phyloP scores from a whole-genome alignment of 2,113 vertebrate species.

The Cyanoderma ruficeps region DNA sequence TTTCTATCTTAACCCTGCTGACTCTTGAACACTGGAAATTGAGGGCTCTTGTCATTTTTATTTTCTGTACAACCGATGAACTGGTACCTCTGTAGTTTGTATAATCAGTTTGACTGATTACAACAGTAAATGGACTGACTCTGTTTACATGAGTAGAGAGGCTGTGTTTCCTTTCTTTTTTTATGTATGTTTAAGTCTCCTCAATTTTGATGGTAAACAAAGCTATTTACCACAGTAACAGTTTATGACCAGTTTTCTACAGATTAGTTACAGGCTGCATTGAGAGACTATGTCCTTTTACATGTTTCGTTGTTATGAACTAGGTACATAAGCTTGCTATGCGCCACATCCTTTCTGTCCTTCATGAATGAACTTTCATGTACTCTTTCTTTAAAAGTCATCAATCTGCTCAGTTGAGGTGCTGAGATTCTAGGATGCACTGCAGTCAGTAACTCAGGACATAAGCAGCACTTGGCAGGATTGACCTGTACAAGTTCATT shows the following conservation, averaged over 20 bases:
- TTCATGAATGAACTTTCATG: neutral
- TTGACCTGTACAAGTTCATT: neutral
- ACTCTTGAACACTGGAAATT: neutral
- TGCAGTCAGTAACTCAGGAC: neutral
- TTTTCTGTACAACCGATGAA: constrained; percentile 12
- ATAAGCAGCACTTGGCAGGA: neutral
- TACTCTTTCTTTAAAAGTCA: neutral
- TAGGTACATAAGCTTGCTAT: neutral
- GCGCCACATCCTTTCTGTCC: neutral
- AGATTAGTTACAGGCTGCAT: neutral
- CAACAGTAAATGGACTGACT: constrained; percentile 16
- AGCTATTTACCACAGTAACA: neutral
- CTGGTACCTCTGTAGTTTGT: neutral
- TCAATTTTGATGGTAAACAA: neutral
- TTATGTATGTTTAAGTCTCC: neutral
- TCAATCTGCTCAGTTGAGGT: neutral
- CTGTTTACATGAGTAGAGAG: constrained; percentile 14
- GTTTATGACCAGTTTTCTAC: neutral
- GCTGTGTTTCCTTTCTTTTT: neutral
- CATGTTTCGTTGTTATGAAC: neutral
- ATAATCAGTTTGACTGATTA: constrained; percentile 28
- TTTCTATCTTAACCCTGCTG: neutral
- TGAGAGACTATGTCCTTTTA: neutral
- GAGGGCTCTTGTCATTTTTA: constrained; percentile 38
- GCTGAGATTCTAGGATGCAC: neutral